These are phyloP conservation scores for Keiferia lycopersicella DNA, from an alignment of 2,888 invertebrate genomes.

Conservation along the genomic window DNA sequence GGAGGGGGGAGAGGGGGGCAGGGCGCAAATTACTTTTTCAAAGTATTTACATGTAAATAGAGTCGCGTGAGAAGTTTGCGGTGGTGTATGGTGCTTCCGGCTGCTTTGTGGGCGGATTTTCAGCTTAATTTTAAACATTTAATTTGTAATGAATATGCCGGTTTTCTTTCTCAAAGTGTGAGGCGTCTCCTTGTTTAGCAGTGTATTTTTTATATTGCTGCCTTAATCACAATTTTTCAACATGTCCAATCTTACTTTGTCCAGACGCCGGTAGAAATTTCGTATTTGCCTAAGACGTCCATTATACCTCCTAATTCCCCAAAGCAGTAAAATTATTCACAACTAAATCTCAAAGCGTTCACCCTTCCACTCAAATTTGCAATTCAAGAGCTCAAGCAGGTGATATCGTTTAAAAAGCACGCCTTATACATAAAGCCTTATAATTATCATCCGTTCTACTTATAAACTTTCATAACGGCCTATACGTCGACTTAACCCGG, in stretches of 20 bases:
- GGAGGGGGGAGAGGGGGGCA: constrained; percentile 61
- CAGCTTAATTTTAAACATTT: constrained; percentile 29
- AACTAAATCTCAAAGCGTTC: constrained; percentile 28
- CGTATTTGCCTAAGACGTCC: not conserved
- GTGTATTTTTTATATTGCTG: no score
- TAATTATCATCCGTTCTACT: constrained; percentile 81
- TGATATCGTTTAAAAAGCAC: constrained; percentile 73
- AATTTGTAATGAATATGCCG: not conserved
- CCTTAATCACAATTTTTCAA: not conserved
- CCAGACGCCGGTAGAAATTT: not conserved
- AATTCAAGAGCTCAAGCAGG: constrained; percentile 57
- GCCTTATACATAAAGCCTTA: constrained; percentile 72
- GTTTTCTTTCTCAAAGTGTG: not conserved
- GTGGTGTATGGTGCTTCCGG: constrained; percentile 42
- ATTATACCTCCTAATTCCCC: not conserved
- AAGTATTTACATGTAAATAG: constrained; percentile 82
- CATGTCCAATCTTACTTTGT: no score
- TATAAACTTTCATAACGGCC: constrained; percentile 81
- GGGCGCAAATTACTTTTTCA: constrained; percentile 79
- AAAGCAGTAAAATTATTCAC: constrained; percentile 11
- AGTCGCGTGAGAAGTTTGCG: constrained; percentile 62
- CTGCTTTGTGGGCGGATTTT: constrained; percentile 32
- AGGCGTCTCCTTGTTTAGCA: no score
- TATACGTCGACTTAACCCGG: constrained; percentile 80
- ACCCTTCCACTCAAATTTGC: constrained; percentile 47